Percentiles rank a stretch among this genome's conserved stretches.
Evolutionary conservation across 2,888 invertebrate species (phyloP).

Genomic region (Drosophila koepferae): DNA sequence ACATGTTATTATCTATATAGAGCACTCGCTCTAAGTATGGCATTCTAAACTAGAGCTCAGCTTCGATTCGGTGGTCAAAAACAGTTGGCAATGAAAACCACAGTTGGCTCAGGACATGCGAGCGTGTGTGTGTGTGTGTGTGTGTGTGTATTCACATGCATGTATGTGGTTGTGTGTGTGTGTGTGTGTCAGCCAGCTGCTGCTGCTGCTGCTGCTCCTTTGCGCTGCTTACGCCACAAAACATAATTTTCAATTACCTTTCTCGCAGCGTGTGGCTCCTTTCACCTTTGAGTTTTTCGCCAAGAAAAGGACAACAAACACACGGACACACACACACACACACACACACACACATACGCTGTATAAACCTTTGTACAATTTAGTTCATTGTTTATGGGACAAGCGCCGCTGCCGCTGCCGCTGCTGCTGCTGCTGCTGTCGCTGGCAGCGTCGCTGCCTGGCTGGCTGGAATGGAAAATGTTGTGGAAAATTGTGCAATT

Average conservation of each 20-base stretch:
- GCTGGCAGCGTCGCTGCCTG: conserved; percentile 15
- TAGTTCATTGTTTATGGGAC: conserved; percentile 76
- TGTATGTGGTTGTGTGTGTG: conserved; percentile 15
- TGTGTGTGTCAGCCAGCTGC: conserved; percentile 54
- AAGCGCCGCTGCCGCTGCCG: conserved; percentile 45
- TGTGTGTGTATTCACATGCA: conserved; percentile 2
- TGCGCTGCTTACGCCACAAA: conserved; percentile 71
- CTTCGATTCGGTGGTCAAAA: conserved; percentile 27
- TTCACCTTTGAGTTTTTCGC: conserved; percentile 73
- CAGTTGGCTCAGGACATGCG: conserved; percentile 26
- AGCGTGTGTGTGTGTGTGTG: not conserved
- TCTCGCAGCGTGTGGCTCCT: conserved; percentile 80
- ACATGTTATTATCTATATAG: not conserved
- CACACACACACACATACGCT: not conserved
- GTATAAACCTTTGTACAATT: conserved; percentile 60
- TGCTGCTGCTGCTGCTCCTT: conserved; percentile 53
- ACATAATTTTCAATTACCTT: conserved; percentile 81
- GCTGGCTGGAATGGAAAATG: conserved; percentile 43
- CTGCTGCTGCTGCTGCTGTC: conserved; percentile 10
- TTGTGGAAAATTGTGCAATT: conserved; percentile 80
- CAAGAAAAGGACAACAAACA: conserved; percentile 74
- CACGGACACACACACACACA: conserved; percentile 25
- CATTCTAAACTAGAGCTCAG: not conserved
- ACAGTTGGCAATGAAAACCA: conserved; percentile 24
- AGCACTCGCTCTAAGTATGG: no score